These are phyloP conservation scores for Dicrostonyx torquatus DNA, from an alignment of 2,797 vertebrate genomes.

Conservation along the genomic window DNA sequence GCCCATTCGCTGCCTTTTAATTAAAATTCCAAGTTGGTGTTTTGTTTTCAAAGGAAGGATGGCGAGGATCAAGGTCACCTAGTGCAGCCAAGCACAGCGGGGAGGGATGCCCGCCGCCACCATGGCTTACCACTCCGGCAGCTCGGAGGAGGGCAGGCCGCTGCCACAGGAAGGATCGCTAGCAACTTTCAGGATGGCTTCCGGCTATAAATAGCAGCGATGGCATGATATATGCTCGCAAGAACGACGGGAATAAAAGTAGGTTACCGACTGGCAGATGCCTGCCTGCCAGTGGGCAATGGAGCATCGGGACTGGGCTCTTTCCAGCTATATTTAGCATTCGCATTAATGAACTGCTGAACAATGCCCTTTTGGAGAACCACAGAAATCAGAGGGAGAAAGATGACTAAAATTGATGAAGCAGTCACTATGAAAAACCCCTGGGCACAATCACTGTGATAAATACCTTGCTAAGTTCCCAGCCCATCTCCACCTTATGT, in stretches of 20 bases:
- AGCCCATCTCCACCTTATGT: slow-evolving; percentile 71
- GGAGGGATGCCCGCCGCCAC: slow-evolving; percentile 50
- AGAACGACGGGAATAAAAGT: slow-evolving; percentile 69
- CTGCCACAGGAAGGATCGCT: slow-evolving; percentile 58
- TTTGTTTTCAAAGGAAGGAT: slow-evolving; percentile 80
- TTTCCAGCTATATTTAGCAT: slow-evolving; percentile 75
- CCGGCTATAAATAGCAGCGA: slow-evolving; percentile 74
- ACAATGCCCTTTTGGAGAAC: slow-evolving; percentile 71
- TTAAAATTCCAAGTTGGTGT: slow-evolving; percentile 81
- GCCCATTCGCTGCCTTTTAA: slow-evolving; percentile 78
- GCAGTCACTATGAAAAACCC: slow-evolving; percentile 69
- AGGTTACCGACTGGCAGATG: slow-evolving; percentile 79
- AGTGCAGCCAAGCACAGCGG: slow-evolving; percentile 59
- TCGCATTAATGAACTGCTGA: slow-evolving; percentile 60
- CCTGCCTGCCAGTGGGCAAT: slow-evolving; percentile 65
- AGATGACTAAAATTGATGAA: slow-evolving; percentile 70
- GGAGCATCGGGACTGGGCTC: slow-evolving; percentile 49
- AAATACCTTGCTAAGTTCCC: slow-evolving; percentile 73
- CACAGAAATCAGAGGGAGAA: slow-evolving; percentile 68
- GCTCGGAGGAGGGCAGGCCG: slow-evolving; percentile 64
- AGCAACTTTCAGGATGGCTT: slow-evolving; percentile 71
- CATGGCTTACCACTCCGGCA: slow-evolving; percentile 50
- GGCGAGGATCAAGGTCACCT: slow-evolving; percentile 83
- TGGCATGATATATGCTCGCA: slow-evolving; percentile 36
- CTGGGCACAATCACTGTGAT: slow-evolving; percentile 69